Percentiles rank a stretch among this genome's conserved stretches.
Conservation (phyloP, 2,888 invertebrate species). For the Xylota sylvarum region DNA sequence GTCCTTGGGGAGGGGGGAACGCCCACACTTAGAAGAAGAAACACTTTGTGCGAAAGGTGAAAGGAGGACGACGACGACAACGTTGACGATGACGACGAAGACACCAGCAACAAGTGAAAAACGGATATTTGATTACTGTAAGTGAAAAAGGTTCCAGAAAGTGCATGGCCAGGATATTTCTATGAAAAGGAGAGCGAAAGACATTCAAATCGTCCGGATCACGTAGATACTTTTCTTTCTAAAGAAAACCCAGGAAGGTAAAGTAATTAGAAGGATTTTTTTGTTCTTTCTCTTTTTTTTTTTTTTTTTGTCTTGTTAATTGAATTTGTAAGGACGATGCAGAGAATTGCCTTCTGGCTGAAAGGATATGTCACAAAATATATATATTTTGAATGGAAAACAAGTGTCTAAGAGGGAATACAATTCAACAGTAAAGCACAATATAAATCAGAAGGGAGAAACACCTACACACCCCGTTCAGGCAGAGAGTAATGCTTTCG, state of each 20-base stretch:
- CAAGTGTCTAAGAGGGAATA: not conserved
- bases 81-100: not conserved
- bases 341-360: not conserved
- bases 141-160: constrained; percentile 1
- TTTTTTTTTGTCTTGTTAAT: not conserved
- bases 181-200: not conserved
- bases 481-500: no score
- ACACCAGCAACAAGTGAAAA: not conserved
- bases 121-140: constrained; percentile 23
- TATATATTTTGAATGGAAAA: no score
- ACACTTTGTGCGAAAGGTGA: not conserved
- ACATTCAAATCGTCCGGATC: no score
- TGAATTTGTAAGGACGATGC: not conserved
- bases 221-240: not conserved
- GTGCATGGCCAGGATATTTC: not conserved
- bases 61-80: not conserved
- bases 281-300: no score
- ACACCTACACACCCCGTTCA: no score
- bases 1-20: not conserved
- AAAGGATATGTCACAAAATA: no score
- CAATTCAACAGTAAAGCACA: no score
- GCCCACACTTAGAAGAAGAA: not conserved
- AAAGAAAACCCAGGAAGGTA: not conserved
- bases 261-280: not conserved
- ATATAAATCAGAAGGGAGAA: no score